Base-by-base conservation (phyloP, 2,888 invertebrate species). In the Cetonia aurata region DNA sequence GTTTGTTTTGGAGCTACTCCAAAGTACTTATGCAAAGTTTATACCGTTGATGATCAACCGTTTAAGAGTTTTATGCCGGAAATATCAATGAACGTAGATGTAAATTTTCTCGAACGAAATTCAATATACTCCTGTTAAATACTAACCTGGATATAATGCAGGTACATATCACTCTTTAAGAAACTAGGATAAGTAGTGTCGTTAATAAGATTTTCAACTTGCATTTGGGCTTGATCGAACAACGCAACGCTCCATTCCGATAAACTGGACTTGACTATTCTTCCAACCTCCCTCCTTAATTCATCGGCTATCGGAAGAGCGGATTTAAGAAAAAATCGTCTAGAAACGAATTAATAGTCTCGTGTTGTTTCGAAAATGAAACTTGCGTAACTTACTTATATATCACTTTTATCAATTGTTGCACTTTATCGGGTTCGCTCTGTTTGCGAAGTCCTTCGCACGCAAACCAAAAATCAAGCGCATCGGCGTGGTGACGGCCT, bases 391-490 rank as follows among this genome's bases (percentile, higher is more conserved):
- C 86, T 85, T 77, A 92, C 92, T 91, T 92, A 87, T 93, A 92
- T 82, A 95, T 93, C 80, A 92, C 92, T 85, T 93, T 93, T 81
- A 96, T 92, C 82, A 96, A 89, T 82, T 91, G 90, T 78, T 88
- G 88, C 68, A 90, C 88, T 79, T 88, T 89, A 81, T 93, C 92
- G 0, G 91, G 91, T 84, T 93, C 91, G 77, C 86, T 84, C 85
- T 94, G 92, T 84, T 92, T 93, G 79, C 93, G 92, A 78, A 95
- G 89, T 67, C 95, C 94, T 83, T 95, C 93, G 85, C 95, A 95
- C 65, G 96, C 97, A 87, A 96, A 97, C 91, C 95, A 96, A 87
- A 98, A 98, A 85, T 93, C 92, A 80, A 96, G 89, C 67, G 93
- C 90, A 86, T 93, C 93, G 77, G 92, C 91, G 85, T 93, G 91